Conservation (phyloP, 2,888 invertebrate genomes). For the Xanthorhoe designata region DNA sequence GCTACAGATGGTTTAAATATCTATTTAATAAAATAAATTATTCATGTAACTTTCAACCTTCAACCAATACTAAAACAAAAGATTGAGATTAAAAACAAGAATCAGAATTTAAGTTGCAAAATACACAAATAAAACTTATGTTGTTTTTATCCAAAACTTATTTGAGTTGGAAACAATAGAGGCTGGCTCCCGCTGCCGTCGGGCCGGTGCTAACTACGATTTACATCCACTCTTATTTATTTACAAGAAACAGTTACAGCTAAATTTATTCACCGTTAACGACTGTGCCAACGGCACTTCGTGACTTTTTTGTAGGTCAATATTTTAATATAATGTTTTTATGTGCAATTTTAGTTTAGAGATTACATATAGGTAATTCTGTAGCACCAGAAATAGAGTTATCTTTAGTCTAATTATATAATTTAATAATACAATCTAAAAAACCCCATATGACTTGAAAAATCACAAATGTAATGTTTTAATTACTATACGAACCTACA, state of each 20-base stretch:
- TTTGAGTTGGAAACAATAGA: conserved; percentile 25
- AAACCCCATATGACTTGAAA: not conserved
- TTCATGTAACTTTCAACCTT: no score
- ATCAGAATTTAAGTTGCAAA: no score
- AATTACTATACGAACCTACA: no score
- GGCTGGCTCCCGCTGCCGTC: conserved; percentile 54
- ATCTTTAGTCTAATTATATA: not conserved
- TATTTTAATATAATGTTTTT: conserved; percentile 7
- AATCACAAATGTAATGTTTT: not conserved
- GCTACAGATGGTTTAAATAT: no score
- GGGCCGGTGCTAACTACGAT: conserved; percentile 65
- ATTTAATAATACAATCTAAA: not conserved
- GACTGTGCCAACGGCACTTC: conserved; percentile 23
- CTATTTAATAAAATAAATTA: no score
- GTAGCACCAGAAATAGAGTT: not conserved
- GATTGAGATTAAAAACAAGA: no score
- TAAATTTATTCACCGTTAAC: conserved; percentile 60
- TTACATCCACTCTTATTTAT: conserved; percentile 75
- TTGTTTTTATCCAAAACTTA: conserved; percentile 10
- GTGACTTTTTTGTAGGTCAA: conserved; percentile 9
- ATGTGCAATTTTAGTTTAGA: not conserved
- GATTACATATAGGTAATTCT: not conserved
- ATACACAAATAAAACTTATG: not conserved
- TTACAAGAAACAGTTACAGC: conserved; percentile 61
- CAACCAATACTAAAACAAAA: no score